Evolutionary conservation across 2,888 invertebrate genomes (phyloP), one percentile per base, ranked within the genome.

Genomic region (Campaea margaritaria): DNA sequence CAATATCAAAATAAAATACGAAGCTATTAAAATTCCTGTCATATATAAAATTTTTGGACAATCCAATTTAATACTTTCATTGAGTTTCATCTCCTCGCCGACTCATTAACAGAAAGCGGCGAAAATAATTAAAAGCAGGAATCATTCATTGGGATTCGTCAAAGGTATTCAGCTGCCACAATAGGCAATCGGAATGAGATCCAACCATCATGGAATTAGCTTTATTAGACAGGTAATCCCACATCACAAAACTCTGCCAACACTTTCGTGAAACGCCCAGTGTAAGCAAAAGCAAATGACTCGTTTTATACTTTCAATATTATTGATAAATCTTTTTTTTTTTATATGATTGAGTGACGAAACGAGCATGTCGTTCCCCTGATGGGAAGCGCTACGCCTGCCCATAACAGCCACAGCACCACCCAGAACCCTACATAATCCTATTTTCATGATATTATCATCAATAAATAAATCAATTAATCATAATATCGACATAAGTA

Each of bases 41-140:
- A 15, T 31, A n/a, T n/a, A n/a, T n/a, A 27, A 34, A 7, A 39
- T 36, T 57, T 45, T 16, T 21, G 11, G 21, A 4, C 21, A 51
- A 7, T 58, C 58, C 38, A 58, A 58, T 58, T 56, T 44, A 48
- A 42, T 34, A 14, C 38, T 28, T 56, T 56, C 55, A 61, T 52
- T 52, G 56, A 52, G 51, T 52, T 57, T 44, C 10, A 12, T 36
- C 36, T 36, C 12, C 10, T 41, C 36, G 21, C 42, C 44, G 28
- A 47, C 51, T 61, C 21, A 61, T 56, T 61, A 60, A 31, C 43
- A 51, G 60, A 55, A 46, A 48, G 48, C 61, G 48, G 28, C 39
- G 61, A 44, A 61, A 56, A 41, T 61, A 61, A 61, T 61, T 61
- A 61, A 61, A 52, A 47, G 38, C 41, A 43, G 28, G 54, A 60